Evolutionary conservation across 2,888 invertebrate species (phyloP).

Genomic region (Spisula solida): DNA sequence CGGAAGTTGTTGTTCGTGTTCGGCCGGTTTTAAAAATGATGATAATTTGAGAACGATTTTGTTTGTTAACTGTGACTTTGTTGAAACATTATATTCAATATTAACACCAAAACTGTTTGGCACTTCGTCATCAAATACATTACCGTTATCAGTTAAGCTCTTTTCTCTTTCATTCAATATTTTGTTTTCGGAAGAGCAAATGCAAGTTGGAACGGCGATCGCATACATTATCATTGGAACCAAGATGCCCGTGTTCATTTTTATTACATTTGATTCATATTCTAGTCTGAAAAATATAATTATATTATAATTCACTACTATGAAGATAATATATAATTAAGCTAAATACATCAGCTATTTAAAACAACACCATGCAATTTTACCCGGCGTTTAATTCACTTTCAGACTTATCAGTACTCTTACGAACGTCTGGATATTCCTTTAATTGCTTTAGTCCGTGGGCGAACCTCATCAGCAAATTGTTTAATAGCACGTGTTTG

Average conservation of each 20-base stretch:
- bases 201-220: not conserved
- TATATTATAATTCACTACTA: too few relatives aligned
- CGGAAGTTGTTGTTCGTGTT: constrained; percentile 69
- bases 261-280: too few relatives aligned
- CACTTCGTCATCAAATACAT: not conserved
- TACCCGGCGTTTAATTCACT: too few relatives aligned
- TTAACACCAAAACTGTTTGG: not conserved
- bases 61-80: not conserved
- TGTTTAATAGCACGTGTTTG: not conserved
- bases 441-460: not conserved
- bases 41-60: not conserved
- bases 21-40: not conserved
- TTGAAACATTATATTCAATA: too few relatives aligned
- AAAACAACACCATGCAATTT: too few relatives aligned
- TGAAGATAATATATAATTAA: too few relatives aligned
- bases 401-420: too few relatives aligned
- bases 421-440: too few relatives aligned
- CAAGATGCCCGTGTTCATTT: too few relatives aligned
- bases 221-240: not conserved
- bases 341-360: too few relatives aligned
- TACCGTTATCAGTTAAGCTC: not conserved
- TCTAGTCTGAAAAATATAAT: too few relatives aligned
- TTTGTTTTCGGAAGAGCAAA: not conserved
- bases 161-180: not conserved
- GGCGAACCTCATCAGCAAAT: not conserved